These are phyloP conservation scores for Sterrhoptilus dennistouni DNA, from an alignment of 2,113 vertebrate genomes.

Conservation along the genomic window DNA sequence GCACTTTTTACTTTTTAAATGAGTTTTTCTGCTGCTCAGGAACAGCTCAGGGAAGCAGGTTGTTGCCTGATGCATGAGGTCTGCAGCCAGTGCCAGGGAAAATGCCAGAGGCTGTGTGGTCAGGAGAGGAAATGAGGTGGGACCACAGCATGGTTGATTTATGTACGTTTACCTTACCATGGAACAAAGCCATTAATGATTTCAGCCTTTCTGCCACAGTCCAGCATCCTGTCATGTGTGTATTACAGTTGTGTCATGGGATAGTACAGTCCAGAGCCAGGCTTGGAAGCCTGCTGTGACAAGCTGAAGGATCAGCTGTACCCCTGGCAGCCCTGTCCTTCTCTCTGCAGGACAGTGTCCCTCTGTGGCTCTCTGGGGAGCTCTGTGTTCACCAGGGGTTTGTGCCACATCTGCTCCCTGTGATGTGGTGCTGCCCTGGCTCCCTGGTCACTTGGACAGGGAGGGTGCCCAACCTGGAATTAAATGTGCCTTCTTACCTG, in stretches of 20 bases:
- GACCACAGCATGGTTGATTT: neutral
- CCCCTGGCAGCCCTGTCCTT: neutral
- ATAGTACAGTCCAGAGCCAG: neutral
- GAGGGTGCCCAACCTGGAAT: neutral
- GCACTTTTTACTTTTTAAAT: neutral
- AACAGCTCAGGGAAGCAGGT: neutral
- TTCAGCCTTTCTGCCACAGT: neutral
- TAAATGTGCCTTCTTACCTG: neutral
- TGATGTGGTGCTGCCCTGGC: rapidly evolving
- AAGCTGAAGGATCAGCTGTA: neutral
- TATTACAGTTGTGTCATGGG: neutral
- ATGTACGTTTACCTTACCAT: rapidly evolving
- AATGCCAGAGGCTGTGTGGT: neutral
- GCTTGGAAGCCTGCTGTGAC: neutral
- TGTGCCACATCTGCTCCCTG: neutral
- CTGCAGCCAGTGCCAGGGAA: neutral
- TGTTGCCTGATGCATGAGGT: neutral
- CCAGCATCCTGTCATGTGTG: neutral
- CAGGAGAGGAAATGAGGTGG: neutral
- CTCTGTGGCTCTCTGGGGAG: neutral
- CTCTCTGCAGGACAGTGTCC: rapidly evolving
- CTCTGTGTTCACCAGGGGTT: rapidly evolving
- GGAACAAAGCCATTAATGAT: neutral
- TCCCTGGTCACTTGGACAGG: rapidly evolving
- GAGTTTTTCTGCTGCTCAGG: neutral